Evolutionary conservation across 2,113 vertebrate genomes (phyloP).

Genomic region (Mormyrus iriodes): DNA sequence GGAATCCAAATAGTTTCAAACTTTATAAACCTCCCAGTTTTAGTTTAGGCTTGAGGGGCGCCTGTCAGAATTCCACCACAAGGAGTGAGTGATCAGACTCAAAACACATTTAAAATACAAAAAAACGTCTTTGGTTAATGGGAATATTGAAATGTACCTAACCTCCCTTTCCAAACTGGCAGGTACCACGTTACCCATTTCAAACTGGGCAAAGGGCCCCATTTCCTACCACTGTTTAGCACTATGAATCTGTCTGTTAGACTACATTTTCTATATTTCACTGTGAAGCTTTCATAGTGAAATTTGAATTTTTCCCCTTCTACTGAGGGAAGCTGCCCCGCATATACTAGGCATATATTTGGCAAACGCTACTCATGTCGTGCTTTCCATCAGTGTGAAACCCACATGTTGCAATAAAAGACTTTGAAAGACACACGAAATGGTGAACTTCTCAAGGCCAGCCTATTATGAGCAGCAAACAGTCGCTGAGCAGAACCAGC

Average conservation of each 20-base stretch:
- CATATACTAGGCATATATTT: neutral
- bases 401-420: neutral
- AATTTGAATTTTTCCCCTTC: neutral
- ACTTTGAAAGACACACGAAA: neutral
- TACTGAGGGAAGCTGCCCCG: neutral
- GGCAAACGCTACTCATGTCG: neutral
- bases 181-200: neutral
- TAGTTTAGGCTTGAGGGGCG: neutral
- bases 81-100: neutral
- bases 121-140: neutral
- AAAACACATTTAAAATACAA: neutral
- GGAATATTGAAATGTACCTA: neutral
- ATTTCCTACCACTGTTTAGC: neutral
- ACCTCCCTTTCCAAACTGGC: neutral
- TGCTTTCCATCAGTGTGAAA: neutral
- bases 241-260: neutral
- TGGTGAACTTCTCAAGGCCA: neutral
- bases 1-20: neutral
- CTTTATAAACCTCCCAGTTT: neutral
- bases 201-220: neutral
- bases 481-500: neutral
- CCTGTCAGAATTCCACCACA: neutral
- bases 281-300: neutral
- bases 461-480: neutral
- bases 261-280: neutral